Conservation (phyloP, 53 echinoderm and acorn worm species). For the Echinometra lucunter region DNA sequence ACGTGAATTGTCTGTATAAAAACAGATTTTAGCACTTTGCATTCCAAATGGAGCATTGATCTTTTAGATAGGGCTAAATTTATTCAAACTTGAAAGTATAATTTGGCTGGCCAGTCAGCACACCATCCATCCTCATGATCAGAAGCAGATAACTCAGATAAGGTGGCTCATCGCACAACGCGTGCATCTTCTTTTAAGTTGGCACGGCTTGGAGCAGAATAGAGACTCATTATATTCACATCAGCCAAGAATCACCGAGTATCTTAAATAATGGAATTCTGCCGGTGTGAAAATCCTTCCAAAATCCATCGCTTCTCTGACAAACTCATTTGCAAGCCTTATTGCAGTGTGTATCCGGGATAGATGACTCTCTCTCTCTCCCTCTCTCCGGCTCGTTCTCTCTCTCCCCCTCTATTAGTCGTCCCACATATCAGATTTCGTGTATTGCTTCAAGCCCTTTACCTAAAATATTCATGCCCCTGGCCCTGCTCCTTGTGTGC, state of each 20-base stretch:
- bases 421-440: slow-evolving; percentile 70
- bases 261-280: slow-evolving; percentile 70
- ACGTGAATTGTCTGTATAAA: background rate
- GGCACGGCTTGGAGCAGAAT: slow-evolving; percentile 14
- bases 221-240: slow-evolving; percentile 65
- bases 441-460: slow-evolving; percentile 64
- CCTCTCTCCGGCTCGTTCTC: background rate
- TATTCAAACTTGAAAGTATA: background rate
- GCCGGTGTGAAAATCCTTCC: slow-evolving; percentile 54
- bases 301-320: slow-evolving; percentile 1
- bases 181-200: slow-evolving; percentile 20
- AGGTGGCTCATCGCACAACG: background rate
- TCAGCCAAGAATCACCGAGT: slow-evolving; percentile 38
- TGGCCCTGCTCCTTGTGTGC: slow-evolving; percentile 37
- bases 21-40: background rate
- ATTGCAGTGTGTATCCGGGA: slow-evolving; percentile 11
- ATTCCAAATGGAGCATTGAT: background rate
- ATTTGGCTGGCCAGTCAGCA: background rate
- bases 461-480: slow-evolving; percentile 68
- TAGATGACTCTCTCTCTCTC: background rate
- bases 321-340: slow-evolving; percentile 66
- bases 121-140: too few relatives aligned
- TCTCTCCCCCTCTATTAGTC: slow-evolving; percentile 40
- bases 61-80: background rate
- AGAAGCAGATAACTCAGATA: background rate